Evolutionary conservation across 2,888 invertebrate genomes (phyloP), one percentile per base, ranked within the genome.

Genomic region (Onchidella celtica): DNA sequence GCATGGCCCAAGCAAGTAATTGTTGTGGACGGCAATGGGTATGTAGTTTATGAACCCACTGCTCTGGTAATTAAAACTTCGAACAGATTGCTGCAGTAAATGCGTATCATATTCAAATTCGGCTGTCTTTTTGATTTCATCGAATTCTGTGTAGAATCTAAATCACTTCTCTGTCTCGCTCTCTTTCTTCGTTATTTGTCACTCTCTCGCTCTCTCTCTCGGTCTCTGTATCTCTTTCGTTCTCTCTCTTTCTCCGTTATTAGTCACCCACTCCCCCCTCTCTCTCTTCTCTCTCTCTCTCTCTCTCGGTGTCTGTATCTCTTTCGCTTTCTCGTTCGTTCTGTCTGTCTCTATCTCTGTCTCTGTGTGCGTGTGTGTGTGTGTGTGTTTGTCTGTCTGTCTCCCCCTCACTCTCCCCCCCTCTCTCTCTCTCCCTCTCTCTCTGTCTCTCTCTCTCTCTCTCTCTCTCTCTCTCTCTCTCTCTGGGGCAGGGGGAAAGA

Each of bases 401-500:
- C n/a, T n/a, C n/a, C n/a, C n/a, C n/a, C 61, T 38, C 0, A 36
- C 74, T 74, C 24, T 61, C 61, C 34, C 29, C 61, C 61, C 24
- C 21, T 61, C 74, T 74, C 17, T 63, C 75, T 38, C 38, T 75
- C 63, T 40, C 38, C 63, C 75, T 38, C 24, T 75, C 75, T 75
- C 38, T 40, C 75, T 63, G 9, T 75, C 63, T 63, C 47, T 76
- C 75, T 65, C 27, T 27, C 75, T 65, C 63, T 59, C 74, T 61
- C 36, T 59, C 74, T 74, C 34, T 74, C 59, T 74, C 61, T 74
- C n/a, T n/a, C n/a, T n/a, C n/a, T n/a, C n/a, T n/a, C n/a, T n/a
- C n/a, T n/a, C n/a, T n/a, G n/a, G n/a, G n/a, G n/a, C n/a, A n/a
- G n/a, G n/a, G n/a, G n/a, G n/a, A n/a, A n/a, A n/a, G n/a, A n/a